Conservation (phyloP, 2,888 invertebrate genomes). For the Chironomus riparius region DNA sequence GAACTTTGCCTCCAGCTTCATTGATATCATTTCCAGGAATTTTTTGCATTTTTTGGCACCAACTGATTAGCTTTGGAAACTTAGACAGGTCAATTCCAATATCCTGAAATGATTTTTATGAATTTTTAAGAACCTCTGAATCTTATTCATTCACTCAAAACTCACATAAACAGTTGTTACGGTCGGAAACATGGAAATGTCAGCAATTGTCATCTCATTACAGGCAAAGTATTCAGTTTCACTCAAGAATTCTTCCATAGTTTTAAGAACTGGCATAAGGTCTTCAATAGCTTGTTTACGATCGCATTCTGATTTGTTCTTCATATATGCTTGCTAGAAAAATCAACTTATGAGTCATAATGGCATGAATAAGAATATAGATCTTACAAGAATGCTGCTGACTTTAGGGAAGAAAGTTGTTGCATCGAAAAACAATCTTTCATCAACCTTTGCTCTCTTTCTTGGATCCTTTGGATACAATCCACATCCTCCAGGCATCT, state of each 20-base stretch:
- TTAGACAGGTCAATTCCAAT: slow-evolving; percentile 28
- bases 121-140: no score
- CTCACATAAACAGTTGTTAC: slow-evolving; percentile 32
- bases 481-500: slow-evolving; percentile 42
- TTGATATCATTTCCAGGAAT: slow-evolving; percentile 53
- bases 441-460: slow-evolving; percentile 50
- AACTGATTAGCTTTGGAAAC: slow-evolving; percentile 34
- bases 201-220: slow-evolving; percentile 41
- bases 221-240: slow-evolving; percentile 41
- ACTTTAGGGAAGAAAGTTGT: slow-evolving; percentile 53
- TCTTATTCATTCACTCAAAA: neutral
- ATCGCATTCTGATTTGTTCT: neutral
- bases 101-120: neutral
- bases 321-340: neutral
- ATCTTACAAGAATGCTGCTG: neutral
- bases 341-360: no score
- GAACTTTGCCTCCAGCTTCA: slow-evolving; percentile 47
- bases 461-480: slow-evolving; percentile 53
- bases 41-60: slow-evolving; percentile 49
- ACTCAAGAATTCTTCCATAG: slow-evolving; percentile 40
- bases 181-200: slow-evolving; percentile 39
- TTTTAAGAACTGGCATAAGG: slow-evolving; percentile 36
- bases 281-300: neutral
- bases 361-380: no score
- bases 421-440: slow-evolving; percentile 54